Base-by-base conservation (phyloP, 1,140 invertebrate genomes). In the Elymnias hypermnestra region DNA sequence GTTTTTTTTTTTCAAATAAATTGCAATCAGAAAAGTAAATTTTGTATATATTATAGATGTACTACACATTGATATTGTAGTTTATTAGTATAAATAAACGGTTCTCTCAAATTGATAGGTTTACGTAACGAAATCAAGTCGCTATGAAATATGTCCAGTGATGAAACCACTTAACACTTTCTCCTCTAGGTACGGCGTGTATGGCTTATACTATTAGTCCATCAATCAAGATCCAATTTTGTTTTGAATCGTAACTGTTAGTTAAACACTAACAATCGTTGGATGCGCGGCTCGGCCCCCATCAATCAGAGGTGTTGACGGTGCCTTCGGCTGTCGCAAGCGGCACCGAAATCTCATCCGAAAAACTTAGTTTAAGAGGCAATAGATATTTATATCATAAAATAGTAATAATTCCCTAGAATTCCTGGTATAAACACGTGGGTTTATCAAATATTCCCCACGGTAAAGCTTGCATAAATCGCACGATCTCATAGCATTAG, bases 171-270 rank as follows among this genome's bases (percentile, higher is more conserved):
- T 64, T 64, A 55, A 65, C 56, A 62, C 56, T 53, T 57, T 53
- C 52, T 50, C 51, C 36, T 37, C 31, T 29, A 46, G 37, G 23
- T 53, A 59, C 65, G 51, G 51, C 53, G 43, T 74, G 72, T 81
- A 78, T 78, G 65, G 59, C 75, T 77, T 79, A 68, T 83, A 77
- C 74, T 79, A 83, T 81, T 79, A 82, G 63, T 70, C 75, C 79
- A 83, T 83, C 77, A 73, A 83, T 83, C 76, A 83, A 77, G 72
- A 65, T 79, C 71, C 70, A 77, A 81, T 81, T 81, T 72, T 72
- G 64, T 76, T 75, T 75, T 67, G 71, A 75, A 74, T 73, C 52
- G 64, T 78, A 76, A 76, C 73, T 79, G 67, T 73, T 74, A 76
- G 73, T 79, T 78, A 78, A 78, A 78, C 72, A 78, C 76, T 69